These are phyloP conservation scores for Parazoanthus swiftii DNA, from an alignment of 92 coral and sea anemone species.

Conservation along the genomic window DNA sequence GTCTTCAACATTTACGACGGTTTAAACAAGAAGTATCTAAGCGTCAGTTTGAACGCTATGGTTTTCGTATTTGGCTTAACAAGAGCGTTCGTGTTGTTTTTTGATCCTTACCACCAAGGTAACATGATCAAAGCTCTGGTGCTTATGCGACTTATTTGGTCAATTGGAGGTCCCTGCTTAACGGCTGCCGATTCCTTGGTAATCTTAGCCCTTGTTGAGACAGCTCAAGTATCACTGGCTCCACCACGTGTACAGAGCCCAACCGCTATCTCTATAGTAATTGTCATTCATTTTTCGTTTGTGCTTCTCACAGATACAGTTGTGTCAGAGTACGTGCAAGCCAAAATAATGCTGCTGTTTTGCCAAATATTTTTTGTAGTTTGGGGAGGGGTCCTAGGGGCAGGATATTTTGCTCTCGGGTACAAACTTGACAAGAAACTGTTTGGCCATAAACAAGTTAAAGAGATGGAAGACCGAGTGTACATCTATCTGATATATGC, in stretches of 20 bases:
- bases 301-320: conserved; percentile 76
- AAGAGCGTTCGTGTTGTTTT: conserved; percentile 76
- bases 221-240: conserved; percentile 67
- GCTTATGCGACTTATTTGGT: conserved; percentile 84
- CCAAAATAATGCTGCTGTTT: conserved; percentile 88
- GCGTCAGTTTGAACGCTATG: conserved; percentile 85
- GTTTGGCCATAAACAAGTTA: conserved; percentile 65
- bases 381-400: conserved; percentile 82
- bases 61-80: conserved; percentile 76
- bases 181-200: conserved; percentile 92
- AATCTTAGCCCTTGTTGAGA: conserved; percentile 88
- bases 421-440: conserved; percentile 82
- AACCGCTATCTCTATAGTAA: conserved; percentile 55
- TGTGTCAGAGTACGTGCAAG: conserved; percentile 74
- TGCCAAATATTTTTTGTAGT: conserved; percentile 79
- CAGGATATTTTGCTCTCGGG: conserved; percentile 78
- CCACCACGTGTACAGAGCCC: conserved; percentile 78
- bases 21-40: conserved; percentile 70
- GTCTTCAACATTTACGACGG: conserved; percentile 85
- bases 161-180: conserved; percentile 93
- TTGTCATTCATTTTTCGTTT: conserved; percentile 66
- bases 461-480: conserved; percentile 71
- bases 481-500: conserved; percentile 79
- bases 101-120: conserved; percentile 98
- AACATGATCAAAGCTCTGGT: conserved; percentile 57